Evolutionary conservation across 2,113 vertebrate genomes (phyloP).

Genomic region (Psettodes erumei): DNA sequence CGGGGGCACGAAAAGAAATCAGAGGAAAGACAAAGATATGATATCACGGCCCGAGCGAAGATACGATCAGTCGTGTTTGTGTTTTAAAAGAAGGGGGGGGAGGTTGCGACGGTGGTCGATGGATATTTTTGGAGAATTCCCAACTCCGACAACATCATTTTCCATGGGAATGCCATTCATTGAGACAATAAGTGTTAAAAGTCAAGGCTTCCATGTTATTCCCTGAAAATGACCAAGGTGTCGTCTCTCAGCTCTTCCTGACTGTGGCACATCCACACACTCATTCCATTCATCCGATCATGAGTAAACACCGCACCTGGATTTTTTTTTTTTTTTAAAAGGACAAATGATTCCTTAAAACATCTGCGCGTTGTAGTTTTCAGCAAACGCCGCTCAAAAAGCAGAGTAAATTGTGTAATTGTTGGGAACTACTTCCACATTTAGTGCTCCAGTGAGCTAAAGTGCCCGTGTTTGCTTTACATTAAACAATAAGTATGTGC

Average conservation of each 20-base stretch:
- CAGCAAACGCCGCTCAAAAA: neutral
- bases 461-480: too few relatives aligned
- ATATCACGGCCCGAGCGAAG: constrained; percentile 3
- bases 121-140: neutral
- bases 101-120: neutral
- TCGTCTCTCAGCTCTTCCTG: neutral
- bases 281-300: neutral
- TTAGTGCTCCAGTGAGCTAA: neutral
- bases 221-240: too few relatives aligned
- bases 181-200: neutral
- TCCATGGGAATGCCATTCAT: neutral
- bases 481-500: too few relatives aligned
- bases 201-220: too few relatives aligned
- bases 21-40: constrained; percentile 24
- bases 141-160: neutral
- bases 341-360: neutral
- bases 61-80: neutral
- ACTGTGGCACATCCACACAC: neutral
- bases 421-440: neutral
- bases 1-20: constrained; percentile 30
- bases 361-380: neutral
- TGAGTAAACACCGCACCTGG: too few relatives aligned
- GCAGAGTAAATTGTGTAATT: neutral
- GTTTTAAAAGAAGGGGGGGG: too few relatives aligned
- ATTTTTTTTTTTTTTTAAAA: too few relatives aligned